phyloP scores from a whole-genome alignment of 2,113 vertebrate species.

The Turdus rufiventris region DNA sequence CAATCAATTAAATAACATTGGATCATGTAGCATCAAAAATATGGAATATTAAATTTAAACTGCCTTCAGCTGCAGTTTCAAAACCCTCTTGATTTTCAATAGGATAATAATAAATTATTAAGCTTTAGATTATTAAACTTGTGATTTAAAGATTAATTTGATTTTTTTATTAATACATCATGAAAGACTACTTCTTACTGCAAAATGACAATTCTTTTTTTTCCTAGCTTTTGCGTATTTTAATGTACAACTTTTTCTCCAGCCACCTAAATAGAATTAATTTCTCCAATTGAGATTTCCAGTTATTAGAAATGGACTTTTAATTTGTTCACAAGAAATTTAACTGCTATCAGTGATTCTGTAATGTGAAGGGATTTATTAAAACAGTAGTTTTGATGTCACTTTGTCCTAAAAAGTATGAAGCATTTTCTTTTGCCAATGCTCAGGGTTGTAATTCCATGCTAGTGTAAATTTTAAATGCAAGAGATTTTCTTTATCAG shows the following conservation, averaged over 20 bases:
- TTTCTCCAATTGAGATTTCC: neutral
- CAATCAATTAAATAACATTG: neutral
- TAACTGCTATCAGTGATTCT: neutral
- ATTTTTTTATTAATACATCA: neutral
- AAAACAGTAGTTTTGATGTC: neutral
- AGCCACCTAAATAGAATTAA: neutral
- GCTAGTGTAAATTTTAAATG: neutral
- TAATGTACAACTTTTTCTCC: neutral
- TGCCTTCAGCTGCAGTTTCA: neutral
- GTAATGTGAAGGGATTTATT: neutral
- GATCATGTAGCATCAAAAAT: neutral
- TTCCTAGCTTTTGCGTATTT: neutral
- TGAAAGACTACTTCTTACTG: neutral
- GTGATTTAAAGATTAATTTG: neutral
- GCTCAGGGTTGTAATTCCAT: neutral
- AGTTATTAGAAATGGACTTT: neutral
- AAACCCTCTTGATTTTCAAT: neutral
- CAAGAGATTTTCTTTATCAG: neutral
- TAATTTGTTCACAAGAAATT: neutral
- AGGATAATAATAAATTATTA: neutral
- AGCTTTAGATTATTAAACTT: neutral
- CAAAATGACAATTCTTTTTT: neutral
- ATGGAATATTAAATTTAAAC: neutral
- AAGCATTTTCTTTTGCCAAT: neutral
- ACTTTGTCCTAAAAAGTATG: rapidly evolving